Evolutionary conservation across 2,797 vertebrate species (phyloP).

Genomic region (Catharus ustulatus): DNA sequence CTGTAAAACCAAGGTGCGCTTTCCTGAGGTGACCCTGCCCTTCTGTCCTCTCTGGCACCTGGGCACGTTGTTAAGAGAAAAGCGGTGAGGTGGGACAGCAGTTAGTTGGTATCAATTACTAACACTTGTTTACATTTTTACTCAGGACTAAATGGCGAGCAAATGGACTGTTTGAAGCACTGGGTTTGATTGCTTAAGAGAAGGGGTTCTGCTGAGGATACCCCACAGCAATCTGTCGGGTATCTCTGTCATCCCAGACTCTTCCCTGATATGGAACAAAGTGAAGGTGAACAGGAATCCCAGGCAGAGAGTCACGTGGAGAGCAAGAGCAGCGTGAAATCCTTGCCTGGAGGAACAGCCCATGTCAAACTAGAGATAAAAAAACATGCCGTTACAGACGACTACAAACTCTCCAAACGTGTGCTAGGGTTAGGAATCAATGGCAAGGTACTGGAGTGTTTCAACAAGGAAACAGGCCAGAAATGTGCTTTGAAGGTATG

Average conservation of each 20-base stretch:
- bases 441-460: constrained; percentile 95
- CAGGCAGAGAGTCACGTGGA: constrained; percentile 29
- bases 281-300: constrained; percentile 50
- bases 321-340: constrained; percentile 51
- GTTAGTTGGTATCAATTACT: not conserved
- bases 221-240: not conserved
- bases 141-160: constrained; percentile 30
- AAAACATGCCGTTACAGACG: constrained; percentile 93
- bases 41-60: not conserved
- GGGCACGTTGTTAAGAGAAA: not conserved
- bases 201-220: not conserved
- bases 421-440: constrained; percentile 97
- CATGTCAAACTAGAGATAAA: constrained; percentile 87
- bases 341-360: constrained; percentile 41
- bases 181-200: not conserved
- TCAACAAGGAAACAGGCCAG: constrained; percentile 87
- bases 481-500: constrained; percentile 96
- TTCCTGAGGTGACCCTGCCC: not conserved
- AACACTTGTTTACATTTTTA: not conserved
- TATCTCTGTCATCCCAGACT: not conserved
- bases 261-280: constrained; percentile 73
- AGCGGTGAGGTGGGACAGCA: fast-evolving
- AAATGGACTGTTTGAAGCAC: constrained; percentile 17
- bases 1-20: not conserved
- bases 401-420: constrained; percentile 92